A percentile compares a stretch with the other conserved stretches of the same genome.
These are phyloP conservation scores for Ptychodera flava DNA, from an alignment of 35 echinoderm and acorn worm genomes.

Conservation along the genomic window DNA sequence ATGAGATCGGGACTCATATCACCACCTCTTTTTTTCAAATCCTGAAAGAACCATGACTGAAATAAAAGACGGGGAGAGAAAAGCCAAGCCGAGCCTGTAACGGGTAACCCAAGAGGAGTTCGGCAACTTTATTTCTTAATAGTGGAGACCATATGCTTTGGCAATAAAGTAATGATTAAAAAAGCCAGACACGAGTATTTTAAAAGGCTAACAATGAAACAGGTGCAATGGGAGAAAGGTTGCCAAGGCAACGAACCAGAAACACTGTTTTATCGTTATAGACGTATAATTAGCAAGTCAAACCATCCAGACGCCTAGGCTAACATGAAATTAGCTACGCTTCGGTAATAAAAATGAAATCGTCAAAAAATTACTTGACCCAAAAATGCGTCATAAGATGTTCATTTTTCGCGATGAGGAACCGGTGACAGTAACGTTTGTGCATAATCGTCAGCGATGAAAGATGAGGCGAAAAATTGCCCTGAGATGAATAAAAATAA, in stretches of 20 bases:
- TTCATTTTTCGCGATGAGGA: too few relatives aligned
- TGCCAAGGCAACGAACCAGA: neutral
- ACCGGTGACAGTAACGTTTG: too few relatives aligned
- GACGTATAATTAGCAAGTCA: neutral
- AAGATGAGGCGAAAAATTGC: neutral
- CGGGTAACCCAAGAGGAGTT: neutral
- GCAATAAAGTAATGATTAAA: neutral
- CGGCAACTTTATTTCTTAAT: neutral
- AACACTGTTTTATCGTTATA: neutral
- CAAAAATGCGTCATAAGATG: too few relatives aligned
- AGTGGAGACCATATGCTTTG: neutral
- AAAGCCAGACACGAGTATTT: neutral
- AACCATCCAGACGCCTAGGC: neutral
- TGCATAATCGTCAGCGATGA: too few relatives aligned
- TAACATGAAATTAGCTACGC: neutral
- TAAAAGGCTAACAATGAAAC: neutral
- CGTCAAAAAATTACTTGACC: too few relatives aligned
- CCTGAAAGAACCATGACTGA: too few relatives aligned
- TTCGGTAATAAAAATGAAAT: too few relatives aligned
- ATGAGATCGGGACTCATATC: neutral
- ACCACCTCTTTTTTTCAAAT: neutral
- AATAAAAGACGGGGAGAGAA: too few relatives aligned
- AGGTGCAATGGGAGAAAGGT: neutral
- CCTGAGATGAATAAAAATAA: too few relatives aligned
- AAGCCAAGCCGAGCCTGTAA: neutral